These are phyloP conservation scores for Cynoglossus semilaevis DNA, from an alignment of 2,113 vertebrate species.

Conservation along the genomic window DNA sequence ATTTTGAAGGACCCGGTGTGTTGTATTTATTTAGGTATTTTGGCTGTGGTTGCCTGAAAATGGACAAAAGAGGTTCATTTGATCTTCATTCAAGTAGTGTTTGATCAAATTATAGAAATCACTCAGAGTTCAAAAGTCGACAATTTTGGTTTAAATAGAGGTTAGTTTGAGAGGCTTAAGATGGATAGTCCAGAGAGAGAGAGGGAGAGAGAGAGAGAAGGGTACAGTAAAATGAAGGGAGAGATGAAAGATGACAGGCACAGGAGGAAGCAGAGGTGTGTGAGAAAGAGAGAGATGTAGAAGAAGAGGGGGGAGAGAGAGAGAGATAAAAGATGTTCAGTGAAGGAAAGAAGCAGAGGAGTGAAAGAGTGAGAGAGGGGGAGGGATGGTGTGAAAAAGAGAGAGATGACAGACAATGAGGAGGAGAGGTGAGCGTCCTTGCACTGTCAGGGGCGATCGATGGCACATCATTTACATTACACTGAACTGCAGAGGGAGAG, in stretches of 20 bases:
- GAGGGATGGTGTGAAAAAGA: conserved; percentile 25
- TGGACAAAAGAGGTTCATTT: too few relatives aligned
- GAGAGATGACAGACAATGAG: conserved; percentile 53
- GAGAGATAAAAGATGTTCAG: conserved; percentile 51
- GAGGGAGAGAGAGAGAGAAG: conserved; percentile 8
- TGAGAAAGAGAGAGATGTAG: conserved; percentile 19
- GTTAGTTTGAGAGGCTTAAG: conserved; percentile 15
- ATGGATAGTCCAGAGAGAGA: conserved; percentile 43
- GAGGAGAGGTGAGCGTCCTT: conserved; percentile 73
- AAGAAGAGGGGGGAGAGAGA: conserved; percentile 18
- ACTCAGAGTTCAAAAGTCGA: too few relatives aligned
- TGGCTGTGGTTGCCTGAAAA: too few relatives aligned
- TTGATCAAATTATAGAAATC: too few relatives aligned
- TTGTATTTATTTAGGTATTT: too few relatives aligned
- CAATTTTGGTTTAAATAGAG: too few relatives aligned
- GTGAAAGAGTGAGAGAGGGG: conserved; percentile 4
- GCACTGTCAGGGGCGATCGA: conserved; percentile 76
- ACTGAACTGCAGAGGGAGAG: conserved; percentile 66
- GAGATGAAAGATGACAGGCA: conserved; percentile 68
- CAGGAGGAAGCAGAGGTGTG: conserved; percentile 45
- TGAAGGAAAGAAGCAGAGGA: conserved; percentile 22
- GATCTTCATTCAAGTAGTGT: too few relatives aligned
- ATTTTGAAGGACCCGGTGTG: too few relatives aligned
- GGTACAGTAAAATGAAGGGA: conserved; percentile 42
- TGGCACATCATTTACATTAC: conserved; percentile 78